A percentile compares a stretch with the other conserved stretches of the same genome.
These are phyloP conservation scores for Hirtodrosophila alboralis DNA, from an alignment of 2,888 invertebrate genomes.

Conservation along the genomic window DNA sequence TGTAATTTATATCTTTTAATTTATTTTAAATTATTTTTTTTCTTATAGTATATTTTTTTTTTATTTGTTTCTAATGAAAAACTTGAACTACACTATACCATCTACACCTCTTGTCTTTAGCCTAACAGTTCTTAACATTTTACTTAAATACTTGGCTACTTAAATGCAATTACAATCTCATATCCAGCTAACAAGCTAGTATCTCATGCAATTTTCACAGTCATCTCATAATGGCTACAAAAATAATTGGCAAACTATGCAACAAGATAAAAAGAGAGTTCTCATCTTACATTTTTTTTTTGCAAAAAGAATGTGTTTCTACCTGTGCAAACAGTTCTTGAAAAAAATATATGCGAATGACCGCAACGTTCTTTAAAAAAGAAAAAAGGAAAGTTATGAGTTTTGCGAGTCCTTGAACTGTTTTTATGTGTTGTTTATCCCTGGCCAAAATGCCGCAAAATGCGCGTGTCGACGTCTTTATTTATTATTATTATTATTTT, in stretches of 20 bases:
- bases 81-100: neutral
- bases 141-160: slow-evolving; percentile 13
- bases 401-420: slow-evolving; percentile 67
- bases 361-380: slow-evolving; percentile 57
- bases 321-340: slow-evolving; percentile 43
- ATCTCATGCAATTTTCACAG: slow-evolving; percentile 3
- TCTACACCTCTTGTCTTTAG: slow-evolving; percentile 1
- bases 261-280: slow-evolving; percentile 7
- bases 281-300: slow-evolving; percentile 9
- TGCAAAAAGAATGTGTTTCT: slow-evolving; percentile 30
- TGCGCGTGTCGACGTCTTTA: slow-evolving; percentile 65
- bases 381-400: slow-evolving; percentile 59
- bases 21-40: too few relatives aligned
- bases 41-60: too few relatives aligned
- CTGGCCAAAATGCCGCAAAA: slow-evolving; percentile 50
- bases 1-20: too few relatives aligned
- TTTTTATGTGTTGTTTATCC: slow-evolving; percentile 66
- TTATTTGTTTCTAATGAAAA: too few relatives aligned
- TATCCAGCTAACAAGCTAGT: neutral
- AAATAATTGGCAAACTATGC: slow-evolving; percentile 13
- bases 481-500: too few relatives aligned
- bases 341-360: slow-evolving; percentile 42
- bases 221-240: slow-evolving; percentile 26
- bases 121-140: slow-evolving; percentile 6
- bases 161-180: slow-evolving; percentile 16